Percentiles rank a stretch among this genome's conserved stretches.
phyloP scores from a whole-genome alignment of 2,113 vertebrate genomes.

The Marmota flaviventris region DNA sequence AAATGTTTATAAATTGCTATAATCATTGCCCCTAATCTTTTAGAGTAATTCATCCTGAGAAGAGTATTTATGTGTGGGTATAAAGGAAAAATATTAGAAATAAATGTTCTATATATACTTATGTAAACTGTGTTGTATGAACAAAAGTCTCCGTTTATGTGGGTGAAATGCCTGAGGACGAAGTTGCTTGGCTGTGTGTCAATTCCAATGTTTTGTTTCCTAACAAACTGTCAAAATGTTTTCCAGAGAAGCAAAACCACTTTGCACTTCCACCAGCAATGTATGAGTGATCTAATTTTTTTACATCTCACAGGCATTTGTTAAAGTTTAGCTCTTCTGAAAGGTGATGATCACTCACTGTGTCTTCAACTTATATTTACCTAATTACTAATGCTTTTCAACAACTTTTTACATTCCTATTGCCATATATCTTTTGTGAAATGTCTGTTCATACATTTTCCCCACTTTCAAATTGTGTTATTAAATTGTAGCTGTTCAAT shows the following conservation, averaged over 20 bases:
- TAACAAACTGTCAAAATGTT: background rate
- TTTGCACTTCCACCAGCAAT: background rate
- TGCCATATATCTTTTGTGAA: background rate
- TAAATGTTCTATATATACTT: background rate
- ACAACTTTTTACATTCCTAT: background rate
- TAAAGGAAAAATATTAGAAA: background rate
- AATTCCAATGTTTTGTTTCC: background rate
- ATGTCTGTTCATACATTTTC: background rate
- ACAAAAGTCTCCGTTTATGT: too few species aligned
- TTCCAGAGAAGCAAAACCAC: background rate
- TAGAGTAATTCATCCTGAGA: background rate
- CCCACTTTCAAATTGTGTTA: background rate
- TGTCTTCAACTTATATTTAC: background rate
- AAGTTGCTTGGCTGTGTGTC: too few species aligned
- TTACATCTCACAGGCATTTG: background rate
- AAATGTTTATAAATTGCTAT: background rate
- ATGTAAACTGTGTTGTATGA: background rate
- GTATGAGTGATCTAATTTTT: background rate
- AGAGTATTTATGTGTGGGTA: too few species aligned
- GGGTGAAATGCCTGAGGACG: background rate
- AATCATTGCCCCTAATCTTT: background rate
- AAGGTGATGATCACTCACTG: background rate
- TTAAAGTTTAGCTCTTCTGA: background rate
- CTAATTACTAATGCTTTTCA: background rate
- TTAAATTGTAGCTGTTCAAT: background rate